These are phyloP conservation scores for Haliclona indistincta DNA, from an alignment of 37 sponge, comb jelly and placozoan species.

Conservation along the genomic window DNA sequence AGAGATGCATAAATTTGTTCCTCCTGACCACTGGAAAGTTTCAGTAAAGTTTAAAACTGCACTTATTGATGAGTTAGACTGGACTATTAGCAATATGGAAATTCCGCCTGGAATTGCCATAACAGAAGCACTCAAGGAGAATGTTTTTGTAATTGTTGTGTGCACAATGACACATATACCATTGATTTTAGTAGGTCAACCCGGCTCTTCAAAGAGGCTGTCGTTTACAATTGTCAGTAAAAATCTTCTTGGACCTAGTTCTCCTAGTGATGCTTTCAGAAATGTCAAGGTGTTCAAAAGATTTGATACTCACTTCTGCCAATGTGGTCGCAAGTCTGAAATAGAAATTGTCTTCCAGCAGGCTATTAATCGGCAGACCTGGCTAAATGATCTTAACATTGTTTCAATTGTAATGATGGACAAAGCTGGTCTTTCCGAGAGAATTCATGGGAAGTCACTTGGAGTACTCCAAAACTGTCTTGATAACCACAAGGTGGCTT, in stretches of 20 bases:
- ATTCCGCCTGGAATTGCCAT: conserved; percentile 68
- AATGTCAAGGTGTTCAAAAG: conserved; percentile 31
- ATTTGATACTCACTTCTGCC: conserved; percentile 75
- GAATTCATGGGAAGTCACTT: conserved; percentile 71
- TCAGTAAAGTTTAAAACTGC: conserved; percentile 6
- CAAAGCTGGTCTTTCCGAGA: conserved; percentile 77
- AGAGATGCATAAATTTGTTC: too few species aligned
- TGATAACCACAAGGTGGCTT: conserved; percentile 68
- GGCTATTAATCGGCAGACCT: conserved; percentile 55
- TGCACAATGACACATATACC: conserved; percentile 56
- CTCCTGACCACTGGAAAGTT: too few species aligned
- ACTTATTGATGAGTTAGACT: conserved; percentile 26
- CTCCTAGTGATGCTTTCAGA: conserved; percentile 11
- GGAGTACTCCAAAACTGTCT: conserved; percentile 70
- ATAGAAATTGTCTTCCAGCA: conserved; percentile 68
- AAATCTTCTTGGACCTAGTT: conserved; percentile 34
- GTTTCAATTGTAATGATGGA: conserved; percentile 69
- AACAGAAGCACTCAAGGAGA: conserved; percentile 76
- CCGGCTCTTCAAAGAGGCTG: conserved; percentile 77
- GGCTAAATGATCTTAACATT: conserved; percentile 11
- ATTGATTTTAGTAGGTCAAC: conserved; percentile 76
- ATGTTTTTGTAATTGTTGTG: conserved; percentile 60
- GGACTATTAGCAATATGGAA: conserved; percentile 10
- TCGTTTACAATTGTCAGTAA: conserved; percentile 54
- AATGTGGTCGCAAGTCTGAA: conserved; percentile 70